phyloP scores from a whole-genome alignment of 64 coral and sea anemone genomes.

The Pocillopora verrucosa region DNA sequence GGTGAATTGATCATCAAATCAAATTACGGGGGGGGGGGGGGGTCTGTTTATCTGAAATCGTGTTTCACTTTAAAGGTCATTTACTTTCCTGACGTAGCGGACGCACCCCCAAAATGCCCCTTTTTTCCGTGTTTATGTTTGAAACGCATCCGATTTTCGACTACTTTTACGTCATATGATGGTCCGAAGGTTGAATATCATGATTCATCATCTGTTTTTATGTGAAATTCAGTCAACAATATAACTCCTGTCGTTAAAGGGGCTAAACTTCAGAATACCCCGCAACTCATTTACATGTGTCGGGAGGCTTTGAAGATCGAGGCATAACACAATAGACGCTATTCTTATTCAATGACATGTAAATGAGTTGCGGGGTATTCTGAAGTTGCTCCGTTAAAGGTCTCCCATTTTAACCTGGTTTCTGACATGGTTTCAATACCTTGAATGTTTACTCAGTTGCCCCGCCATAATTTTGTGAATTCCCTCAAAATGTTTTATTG shows the following conservation, averaged over 20 bases:
- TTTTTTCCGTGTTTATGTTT: neutral
- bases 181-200: neutral
- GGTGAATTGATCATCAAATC: neutral
- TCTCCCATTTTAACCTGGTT: too few relatives aligned
- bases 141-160: neutral
- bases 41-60: neutral
- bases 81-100: constrained; percentile 67
- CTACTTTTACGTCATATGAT: neutral
- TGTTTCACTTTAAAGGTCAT: neutral
- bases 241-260: too few relatives aligned
- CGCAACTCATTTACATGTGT: too few relatives aligned
- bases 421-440: too few relatives aligned
- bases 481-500: neutral
- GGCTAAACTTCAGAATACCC: too few relatives aligned
- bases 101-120: constrained; percentile 76
- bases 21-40: neutral
- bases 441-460: neutral
- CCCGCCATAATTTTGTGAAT: neutral
- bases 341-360: too few relatives aligned
- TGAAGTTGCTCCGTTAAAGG: too few relatives aligned
- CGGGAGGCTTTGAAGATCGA: too few relatives aligned
- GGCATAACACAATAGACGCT: too few relatives aligned
- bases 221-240: too few relatives aligned
- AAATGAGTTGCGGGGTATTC: too few relatives aligned
- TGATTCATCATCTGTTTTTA: neutral